Evolutionary conservation across 2,797 vertebrate species (phyloP), one percentile per base, ranked within the genome.

Genomic region (Phoeniculus purpureus): DNA sequence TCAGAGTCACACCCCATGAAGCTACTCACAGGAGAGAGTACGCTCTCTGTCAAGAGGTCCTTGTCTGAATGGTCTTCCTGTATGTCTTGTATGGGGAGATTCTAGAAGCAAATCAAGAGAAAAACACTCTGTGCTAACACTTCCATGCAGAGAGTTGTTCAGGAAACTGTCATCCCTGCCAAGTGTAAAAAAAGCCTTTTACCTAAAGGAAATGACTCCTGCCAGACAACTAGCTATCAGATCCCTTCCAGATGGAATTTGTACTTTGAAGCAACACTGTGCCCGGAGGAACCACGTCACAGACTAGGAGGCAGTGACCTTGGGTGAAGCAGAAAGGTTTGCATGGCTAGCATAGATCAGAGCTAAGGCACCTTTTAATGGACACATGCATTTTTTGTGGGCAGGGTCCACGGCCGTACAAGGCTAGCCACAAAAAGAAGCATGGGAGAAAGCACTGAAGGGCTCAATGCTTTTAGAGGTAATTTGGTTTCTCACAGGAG

Each of bases 261-360:
- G 45, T 83, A 54, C 95, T 96, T 94, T 78, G 78, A 83, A 94
- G 73, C 72, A 87, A 77, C 52, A 15, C 50, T 87, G 71, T 89
- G 78, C 89, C 90, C 90, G 5, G 29, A 85, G 87, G 66, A 94
- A 77, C 71, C 40, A 68, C 5, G 8, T 71, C 86, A 54, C 13
- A 26, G 50, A 81, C 78, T 80, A 73, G 65, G 72, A 95, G 95
- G 32, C 68, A 90, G 68, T 11, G 64, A 70, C 78, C 83, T 82
- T 72, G 68, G 85, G 95, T 94, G 85, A 95, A 93, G 82, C 0
- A 45, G 92, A 96, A 94, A 85, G 71, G 83, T 93, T 96, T 91
- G 64, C 10, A 2, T 75, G 92, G 92, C 85, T 26, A 43, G 32
- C 31, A 40, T 58, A 43, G 45, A 72, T 51, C 80, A 86, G 71